phyloP scores from a whole-genome alignment of 2,113 vertebrate genomes.

The Rhombomys opimus region DNA sequence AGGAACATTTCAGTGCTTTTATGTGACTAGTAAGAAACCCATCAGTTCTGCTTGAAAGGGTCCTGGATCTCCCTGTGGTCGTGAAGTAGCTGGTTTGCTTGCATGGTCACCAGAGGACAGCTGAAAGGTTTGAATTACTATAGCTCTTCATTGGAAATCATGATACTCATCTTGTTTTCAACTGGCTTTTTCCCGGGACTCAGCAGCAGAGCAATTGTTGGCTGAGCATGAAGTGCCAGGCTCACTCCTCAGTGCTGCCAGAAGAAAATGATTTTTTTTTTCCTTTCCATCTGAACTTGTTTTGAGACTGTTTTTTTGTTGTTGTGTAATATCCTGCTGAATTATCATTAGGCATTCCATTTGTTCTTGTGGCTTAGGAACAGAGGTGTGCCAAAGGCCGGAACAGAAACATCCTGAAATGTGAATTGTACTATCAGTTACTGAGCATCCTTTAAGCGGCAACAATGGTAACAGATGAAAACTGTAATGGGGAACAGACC shows the following conservation, averaged over 20 bases:
- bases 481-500: not conserved
- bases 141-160: not conserved
- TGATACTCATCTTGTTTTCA: not conserved
- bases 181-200: not conserved
- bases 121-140: not conserved
- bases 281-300: not conserved
- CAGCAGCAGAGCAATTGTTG: not conserved
- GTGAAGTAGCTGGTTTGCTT: constrained; percentile 69
- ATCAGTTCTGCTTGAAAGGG: constrained; percentile 59
- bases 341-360: constrained; percentile 4
- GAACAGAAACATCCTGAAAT: not conserved
- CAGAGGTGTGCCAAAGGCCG: not conserved
- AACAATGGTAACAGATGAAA: not conserved
- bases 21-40: constrained; percentile 44
- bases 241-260: no score
- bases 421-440: constrained; percentile 7
- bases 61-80: constrained; percentile 55
- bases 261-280: not conserved
- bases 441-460: constrained; percentile 11
- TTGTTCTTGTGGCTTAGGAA: not conserved
- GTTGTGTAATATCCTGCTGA: not conserved
- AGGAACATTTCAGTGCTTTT: constrained; percentile 26
- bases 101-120: constrained; percentile 50
- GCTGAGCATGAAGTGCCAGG: no score
- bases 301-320: constrained; percentile 16